Base-by-base conservation (phyloP, 2,797 vertebrate species). In the Macroramphosus scolopax region DNA sequence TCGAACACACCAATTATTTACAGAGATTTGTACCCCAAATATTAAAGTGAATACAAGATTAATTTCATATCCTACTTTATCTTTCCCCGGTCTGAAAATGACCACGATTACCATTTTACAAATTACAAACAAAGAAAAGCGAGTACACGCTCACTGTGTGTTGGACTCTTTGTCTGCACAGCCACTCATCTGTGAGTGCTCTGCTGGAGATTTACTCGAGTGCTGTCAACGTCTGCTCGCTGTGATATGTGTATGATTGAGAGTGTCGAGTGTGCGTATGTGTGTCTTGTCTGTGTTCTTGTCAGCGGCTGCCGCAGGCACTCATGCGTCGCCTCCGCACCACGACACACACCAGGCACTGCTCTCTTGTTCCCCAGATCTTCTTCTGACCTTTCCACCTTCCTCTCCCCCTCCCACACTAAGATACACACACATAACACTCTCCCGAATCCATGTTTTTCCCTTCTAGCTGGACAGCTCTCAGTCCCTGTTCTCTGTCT, bases 391-490 rank as follows among this genome's bases (percentile, higher is more conserved):
- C 88, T 87, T 86, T 85, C 79, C 83, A 86, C 86, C 86, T 82
- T 70, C 66, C 69, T 67, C 79, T 69, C 73, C 75, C 81, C 66
- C 82, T 68, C 82, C 63, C 76, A 75, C 80, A 76, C 81, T 53
- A 42, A 66, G 55, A 73, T 64, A 70, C 56, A 41, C 55, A 67
- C 48, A 49, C 43, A 75, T 57, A 63, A 50, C 36, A 71, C 92
- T 88, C 90, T 89, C 91, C 92, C 92, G 92, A 93, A 93, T 96
- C 93, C 92, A 93, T 95, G 94, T 94, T 94, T 95, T 93, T 94
- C 92, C 92, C 94, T 93, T 92, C 92, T 93, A 94, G 92, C 92
- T 91, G 92, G 93, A 94, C 94, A 95, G 93, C 93, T 95, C 92
- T 95, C 93, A 82, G 81, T 83, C 78, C 83, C 81, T 92, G 92